Percentiles rank a stretch among this genome's conserved stretches.
phyloP scores from a whole-genome alignment of 2,888 invertebrate species.

The Herminia tarsipennalis region DNA sequence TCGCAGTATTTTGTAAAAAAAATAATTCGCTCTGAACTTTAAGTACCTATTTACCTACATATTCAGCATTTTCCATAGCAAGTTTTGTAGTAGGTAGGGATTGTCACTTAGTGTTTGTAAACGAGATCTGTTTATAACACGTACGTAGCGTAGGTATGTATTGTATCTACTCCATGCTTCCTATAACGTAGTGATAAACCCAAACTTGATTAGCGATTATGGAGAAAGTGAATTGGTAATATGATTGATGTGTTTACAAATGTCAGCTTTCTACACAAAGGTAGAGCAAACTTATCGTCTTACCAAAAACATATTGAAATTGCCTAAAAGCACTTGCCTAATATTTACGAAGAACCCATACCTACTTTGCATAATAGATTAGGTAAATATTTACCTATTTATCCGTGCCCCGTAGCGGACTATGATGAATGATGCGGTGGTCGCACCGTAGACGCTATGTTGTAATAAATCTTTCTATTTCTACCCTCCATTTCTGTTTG shows the following conservation, averaged over 20 bases:
- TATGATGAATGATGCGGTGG: conserved; percentile 44
- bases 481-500: conserved; percentile 32
- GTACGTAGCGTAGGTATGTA: no score
- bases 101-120: no score
- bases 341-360: conserved; percentile 27
- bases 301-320: conserved; percentile 34
- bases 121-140: no score
- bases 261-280: conserved; percentile 1
- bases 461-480: conserved; percentile 49
- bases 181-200: neutral
- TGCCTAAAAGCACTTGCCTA: conserved; percentile 25
- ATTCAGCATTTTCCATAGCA: no score
- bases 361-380: conserved; percentile 44
- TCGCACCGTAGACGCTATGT: conserved; percentile 16
- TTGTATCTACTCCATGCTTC: neutral
- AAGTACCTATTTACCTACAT: no score
- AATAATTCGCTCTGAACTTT: no score
- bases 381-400: conserved; percentile 47
- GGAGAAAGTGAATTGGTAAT: conserved; percentile 8
- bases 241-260: conserved; percentile 14
- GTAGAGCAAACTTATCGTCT: conserved; percentile 18
- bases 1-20: no score
- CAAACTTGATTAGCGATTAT: neutral
- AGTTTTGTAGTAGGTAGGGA: no score
- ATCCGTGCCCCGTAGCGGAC: conserved; percentile 17